Percentiles rank a stretch among this genome's conserved stretches.
Conservation (phyloP, 2,888 invertebrate genomes). For the Campoletis raptor region DNA sequence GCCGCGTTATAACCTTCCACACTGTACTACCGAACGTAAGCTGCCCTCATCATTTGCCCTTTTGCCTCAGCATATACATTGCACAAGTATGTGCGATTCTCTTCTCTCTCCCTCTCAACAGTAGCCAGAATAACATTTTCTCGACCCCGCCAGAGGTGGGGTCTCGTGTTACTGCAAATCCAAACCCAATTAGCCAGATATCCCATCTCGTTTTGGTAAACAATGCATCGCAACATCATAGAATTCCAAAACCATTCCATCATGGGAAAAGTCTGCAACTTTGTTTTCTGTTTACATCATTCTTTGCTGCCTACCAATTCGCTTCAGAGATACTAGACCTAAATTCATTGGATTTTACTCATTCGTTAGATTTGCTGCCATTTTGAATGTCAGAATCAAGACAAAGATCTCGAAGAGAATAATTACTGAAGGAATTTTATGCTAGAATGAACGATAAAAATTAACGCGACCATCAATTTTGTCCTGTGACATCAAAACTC, state of each 20-base stretch:
- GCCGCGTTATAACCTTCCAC: slow-evolving; percentile 18
- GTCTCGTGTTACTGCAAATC: slow-evolving; percentile 49
- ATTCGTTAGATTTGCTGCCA: too few relatives aligned
- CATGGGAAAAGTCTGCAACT: slow-evolving; percentile 35
- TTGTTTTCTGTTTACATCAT: not conserved
- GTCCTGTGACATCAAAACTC: not conserved
- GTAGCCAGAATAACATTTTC: slow-evolving; percentile 57
- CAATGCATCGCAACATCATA: slow-evolving; percentile 45
- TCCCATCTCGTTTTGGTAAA: slow-evolving; percentile 59
- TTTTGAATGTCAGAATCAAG: not conserved
- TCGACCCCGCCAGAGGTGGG: slow-evolving; percentile 8
- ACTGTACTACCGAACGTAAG: not conserved
- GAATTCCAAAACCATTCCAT: slow-evolving; percentile 20
- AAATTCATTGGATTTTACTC: not conserved
- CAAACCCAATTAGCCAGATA: slow-evolving; percentile 66
- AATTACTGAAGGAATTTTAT: too few relatives aligned
- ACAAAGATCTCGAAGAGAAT: too few relatives aligned
- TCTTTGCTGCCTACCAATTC: not conserved
- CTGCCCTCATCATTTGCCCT: slow-evolving; percentile 24
- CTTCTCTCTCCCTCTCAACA: slow-evolving; percentile 3
- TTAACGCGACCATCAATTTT: not conserved
- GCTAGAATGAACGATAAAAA: too few relatives aligned
- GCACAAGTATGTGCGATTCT: slow-evolving; percentile 5
- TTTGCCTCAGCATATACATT: not conserved
- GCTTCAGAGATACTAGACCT: not conserved